Evolutionary conservation across 2,888 invertebrate genomes (phyloP).

Genomic region (Odontomyia ornata): DNA sequence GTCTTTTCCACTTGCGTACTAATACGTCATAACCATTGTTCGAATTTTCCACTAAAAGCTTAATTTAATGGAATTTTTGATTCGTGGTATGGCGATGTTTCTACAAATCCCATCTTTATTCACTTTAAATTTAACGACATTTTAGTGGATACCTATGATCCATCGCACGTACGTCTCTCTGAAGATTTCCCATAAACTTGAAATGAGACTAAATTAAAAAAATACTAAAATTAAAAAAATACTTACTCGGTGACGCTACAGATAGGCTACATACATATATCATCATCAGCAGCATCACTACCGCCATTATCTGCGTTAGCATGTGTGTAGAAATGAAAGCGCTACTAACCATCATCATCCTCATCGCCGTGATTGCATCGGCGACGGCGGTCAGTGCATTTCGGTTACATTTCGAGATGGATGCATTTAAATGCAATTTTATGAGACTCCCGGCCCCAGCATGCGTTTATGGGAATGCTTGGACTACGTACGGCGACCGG

Average conservation of each 20-base stretch:
- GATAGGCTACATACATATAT: neutral
- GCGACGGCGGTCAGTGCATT: neutral
- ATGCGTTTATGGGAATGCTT: slow-evolving; percentile 9
- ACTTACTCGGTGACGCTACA: neutral
- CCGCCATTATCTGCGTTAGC: neutral
- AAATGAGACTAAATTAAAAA: too few species aligned
- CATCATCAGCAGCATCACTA: slow-evolving; percentile 6
- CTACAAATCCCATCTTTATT: neutral
- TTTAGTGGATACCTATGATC: neutral
- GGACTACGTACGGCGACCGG: neutral
- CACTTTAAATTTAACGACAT: slow-evolving; percentile 13
- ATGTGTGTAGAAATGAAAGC: neutral
- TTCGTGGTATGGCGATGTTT: too few species aligned
- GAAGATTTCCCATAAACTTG: too few species aligned
- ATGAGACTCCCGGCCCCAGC: slow-evolving; percentile 1
- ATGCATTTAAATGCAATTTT: slow-evolving; percentile 38
- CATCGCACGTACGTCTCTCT: neutral
- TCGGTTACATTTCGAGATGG: slow-evolving; percentile 27
- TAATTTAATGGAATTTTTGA: too few species aligned
- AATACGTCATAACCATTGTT: neutral
- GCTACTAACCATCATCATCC: neutral
- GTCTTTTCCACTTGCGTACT: too few species aligned
- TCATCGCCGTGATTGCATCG: neutral
- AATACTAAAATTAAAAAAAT: too few species aligned
- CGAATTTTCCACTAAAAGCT: too few species aligned